A percentile compares a stretch with the other conserved stretches of the same genome.
These are phyloP conservation scores for Crepidodera aurea DNA, from an alignment of 2,888 invertebrate genomes.

Conservation along the genomic window DNA sequence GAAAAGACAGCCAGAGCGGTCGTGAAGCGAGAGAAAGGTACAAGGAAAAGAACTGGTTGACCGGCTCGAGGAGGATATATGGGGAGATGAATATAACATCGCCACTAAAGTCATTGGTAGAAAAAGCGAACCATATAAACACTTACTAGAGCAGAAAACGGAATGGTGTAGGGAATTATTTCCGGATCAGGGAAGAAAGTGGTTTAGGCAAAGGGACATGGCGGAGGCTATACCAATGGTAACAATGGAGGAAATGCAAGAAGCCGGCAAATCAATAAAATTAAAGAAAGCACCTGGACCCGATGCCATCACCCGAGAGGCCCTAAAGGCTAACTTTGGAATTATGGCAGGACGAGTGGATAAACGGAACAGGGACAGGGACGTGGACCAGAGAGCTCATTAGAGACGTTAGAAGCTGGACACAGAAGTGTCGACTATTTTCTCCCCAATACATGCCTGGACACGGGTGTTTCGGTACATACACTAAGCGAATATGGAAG, in stretches of 20 bases:
- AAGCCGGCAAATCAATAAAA: too few species aligned
- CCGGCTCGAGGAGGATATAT: neutral
- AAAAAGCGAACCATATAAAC: neutral
- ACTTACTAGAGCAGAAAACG: neutral
- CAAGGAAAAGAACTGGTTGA: neutral
- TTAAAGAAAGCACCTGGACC: too few species aligned
- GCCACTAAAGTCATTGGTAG: neutral
- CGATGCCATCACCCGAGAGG: neutral
- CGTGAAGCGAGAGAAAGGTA: neutral
- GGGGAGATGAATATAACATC: neutral
- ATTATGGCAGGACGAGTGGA: too few species aligned
- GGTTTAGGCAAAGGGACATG: too few species aligned
- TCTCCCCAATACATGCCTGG: too few species aligned
- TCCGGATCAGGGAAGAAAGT: too few species aligned
- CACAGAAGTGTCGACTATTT: neutral
- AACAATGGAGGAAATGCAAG: neutral
- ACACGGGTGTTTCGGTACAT: too few species aligned
- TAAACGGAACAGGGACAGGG: too few species aligned
- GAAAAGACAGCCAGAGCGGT: neutral
- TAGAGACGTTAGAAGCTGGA: neutral
- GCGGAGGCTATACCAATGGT: neutral
- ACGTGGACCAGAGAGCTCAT: too few species aligned
- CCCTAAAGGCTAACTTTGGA: too few species aligned
- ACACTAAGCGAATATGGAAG: too few species aligned
- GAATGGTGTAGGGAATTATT: neutral